These are phyloP conservation scores for Raja brachyura DNA, from an alignment of 2,113 vertebrate species.

Conservation along the genomic window DNA sequence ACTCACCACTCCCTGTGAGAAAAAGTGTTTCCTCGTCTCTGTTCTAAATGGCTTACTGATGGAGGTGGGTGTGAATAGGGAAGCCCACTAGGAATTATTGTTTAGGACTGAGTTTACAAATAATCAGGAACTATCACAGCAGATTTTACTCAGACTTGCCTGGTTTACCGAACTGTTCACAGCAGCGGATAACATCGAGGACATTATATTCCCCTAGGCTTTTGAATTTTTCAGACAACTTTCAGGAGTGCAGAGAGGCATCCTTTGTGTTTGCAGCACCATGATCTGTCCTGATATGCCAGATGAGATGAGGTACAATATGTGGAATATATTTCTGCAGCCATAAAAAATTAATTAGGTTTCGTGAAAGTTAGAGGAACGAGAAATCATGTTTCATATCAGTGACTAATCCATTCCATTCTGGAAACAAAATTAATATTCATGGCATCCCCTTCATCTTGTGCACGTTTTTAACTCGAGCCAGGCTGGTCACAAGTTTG, in stretches of 20 bases:
- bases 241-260: background rate
- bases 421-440: too few species aligned
- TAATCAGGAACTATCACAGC: background rate
- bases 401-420: background rate
- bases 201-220: background rate
- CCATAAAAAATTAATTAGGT: background rate
- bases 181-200: background rate
- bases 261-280: background rate
- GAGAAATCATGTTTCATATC: background rate
- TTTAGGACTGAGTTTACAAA: background rate
- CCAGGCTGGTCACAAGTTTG: too few species aligned
- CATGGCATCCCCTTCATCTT: too few species aligned
- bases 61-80: background rate
- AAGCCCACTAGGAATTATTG: background rate
- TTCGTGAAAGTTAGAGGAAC: background rate
- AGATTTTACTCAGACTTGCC: background rate
- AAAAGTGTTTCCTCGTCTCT: too few species aligned
- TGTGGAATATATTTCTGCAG: background rate
- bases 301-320: background rate
- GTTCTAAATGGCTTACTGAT: too few species aligned
- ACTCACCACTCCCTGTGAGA: too few species aligned
- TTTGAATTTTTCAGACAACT: background rate
- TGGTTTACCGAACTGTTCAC: background rate
- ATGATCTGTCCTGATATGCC: background rate
- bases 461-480: too few species aligned